Evolutionary conservation across 1,140 invertebrate species (phyloP).

Genomic region (Amphibalanus amphitrite): DNA sequence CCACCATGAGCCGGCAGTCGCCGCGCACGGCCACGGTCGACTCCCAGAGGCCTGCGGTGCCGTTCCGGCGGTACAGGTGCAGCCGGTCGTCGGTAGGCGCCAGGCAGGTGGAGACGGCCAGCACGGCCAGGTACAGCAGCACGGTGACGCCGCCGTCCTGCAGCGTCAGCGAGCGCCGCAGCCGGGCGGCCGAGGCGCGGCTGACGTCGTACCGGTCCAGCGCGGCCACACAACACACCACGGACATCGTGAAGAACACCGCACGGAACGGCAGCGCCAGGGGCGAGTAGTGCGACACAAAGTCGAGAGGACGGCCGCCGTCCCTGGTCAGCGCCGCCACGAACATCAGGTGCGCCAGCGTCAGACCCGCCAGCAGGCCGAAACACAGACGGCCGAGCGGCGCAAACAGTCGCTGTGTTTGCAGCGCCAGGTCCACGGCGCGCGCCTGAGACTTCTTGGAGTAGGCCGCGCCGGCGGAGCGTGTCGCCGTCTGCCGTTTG

Average conservation of each 20-base stretch:
- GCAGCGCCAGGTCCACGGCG: background rate
- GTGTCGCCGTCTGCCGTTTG: background rate
- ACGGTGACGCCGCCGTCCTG: background rate
- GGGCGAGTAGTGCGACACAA: background rate
- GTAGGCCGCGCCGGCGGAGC: background rate
- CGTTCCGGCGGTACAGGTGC: background rate
- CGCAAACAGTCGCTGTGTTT: background rate
- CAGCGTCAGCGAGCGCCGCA: background rate
- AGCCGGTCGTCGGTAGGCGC: background rate
- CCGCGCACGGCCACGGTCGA: background rate
- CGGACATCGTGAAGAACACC: background rate
- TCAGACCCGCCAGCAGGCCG: background rate
- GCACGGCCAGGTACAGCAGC: background rate
- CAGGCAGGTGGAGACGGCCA: background rate
- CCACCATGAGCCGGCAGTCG: background rate
- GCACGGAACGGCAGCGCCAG: background rate
- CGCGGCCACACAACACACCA: background rate
- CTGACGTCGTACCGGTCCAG: background rate
- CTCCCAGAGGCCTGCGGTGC: background rate
- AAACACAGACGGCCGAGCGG: background rate
- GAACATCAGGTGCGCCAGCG: background rate
- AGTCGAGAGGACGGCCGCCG: background rate
- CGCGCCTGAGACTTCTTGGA: background rate
- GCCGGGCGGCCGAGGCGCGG: background rate
- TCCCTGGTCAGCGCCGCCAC: background rate